Evolutionary conservation across 2,113 vertebrate species (phyloP), one percentile per base, ranked within the genome.

Genomic region (Cephalopterus ornatus): DNA sequence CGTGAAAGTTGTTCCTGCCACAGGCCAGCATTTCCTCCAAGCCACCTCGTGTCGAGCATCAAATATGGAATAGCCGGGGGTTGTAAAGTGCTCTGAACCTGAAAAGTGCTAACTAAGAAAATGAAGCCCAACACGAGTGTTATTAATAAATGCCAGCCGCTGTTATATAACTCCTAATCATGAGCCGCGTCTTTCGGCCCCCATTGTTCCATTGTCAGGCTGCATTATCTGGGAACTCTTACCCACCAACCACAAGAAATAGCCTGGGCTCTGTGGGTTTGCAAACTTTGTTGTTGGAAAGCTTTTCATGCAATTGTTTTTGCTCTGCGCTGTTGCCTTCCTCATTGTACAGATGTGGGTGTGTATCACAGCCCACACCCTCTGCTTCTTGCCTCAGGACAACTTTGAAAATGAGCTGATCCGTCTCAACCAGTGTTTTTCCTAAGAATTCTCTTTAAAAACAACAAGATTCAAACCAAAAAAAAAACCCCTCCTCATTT

Each of bases 231-330:
- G 95, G 93, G 95, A 96, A 93, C 83, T 94, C 92, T 89, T 97
- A 95, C 93, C 95, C 96, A 95, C 56, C 2, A 9, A 95, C 96
- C 96, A 95, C 95, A 96, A 97, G 95, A 93, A 96, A 97, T 96
- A 93, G 92, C 72, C 92, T 86, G 72, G 61, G 95, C 93, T 85
- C 88, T 97, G 95, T 0, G 95, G 96, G 94, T 96, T 97, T 96
- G 95, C 88, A 94, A 85, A 96, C 95, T 96, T 96, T 94, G 95
- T 95, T 96, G 95, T 77, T 95, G 95, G 88, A 96, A 96, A 93
- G 95, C 93, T 96, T 96, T 96, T 95, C 93, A 95, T 96, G 95
- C 95, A 90, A 96, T 96, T 96, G 96, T 96, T 96, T 95, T 66
- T 92, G 88, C 90, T 88, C 37, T 90, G 93, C 5, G 1, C 85